A percentile compares a stretch with the other conserved stretches of the same genome.
Conservation (phyloP, 2,888 invertebrate species). For the Drosophila testacea region DNA sequence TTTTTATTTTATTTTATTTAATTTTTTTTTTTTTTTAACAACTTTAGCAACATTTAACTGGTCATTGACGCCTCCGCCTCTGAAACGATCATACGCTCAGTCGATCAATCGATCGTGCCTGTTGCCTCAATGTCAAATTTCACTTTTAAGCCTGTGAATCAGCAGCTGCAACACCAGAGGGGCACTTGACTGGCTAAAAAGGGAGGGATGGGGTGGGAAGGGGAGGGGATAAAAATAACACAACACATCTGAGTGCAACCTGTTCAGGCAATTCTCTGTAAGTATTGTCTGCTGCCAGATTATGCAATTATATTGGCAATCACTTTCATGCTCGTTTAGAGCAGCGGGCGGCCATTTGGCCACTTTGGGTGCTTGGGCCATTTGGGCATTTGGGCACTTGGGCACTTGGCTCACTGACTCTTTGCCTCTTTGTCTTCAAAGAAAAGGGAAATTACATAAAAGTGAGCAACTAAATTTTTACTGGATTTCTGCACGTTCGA, state of each 20-base stretch:
- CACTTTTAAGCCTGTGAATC: slow-evolving; percentile 65
- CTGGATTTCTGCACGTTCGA: slow-evolving; percentile 74
- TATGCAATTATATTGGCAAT: slow-evolving; percentile 80
- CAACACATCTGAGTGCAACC: slow-evolving; percentile 57
- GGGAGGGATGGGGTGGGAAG: neutral
- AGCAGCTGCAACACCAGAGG: slow-evolving; percentile 20
- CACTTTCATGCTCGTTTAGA: slow-evolving; percentile 79
- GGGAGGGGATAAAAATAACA: neutral
- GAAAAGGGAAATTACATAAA: slow-evolving; percentile 80
- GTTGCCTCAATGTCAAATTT: slow-evolving; percentile 74
- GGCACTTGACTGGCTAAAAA: neutral
- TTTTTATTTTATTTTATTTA: slow-evolving; percentile 26
- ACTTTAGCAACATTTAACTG: slow-evolving; percentile 57
- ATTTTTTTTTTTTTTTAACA: slow-evolving; percentile 35
- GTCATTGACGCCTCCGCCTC: slow-evolving; percentile 64
- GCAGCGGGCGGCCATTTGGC: slow-evolving; percentile 65
- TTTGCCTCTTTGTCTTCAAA: slow-evolving; percentile 59
- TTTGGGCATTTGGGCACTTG: slow-evolving; percentile 36
- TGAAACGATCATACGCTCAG: slow-evolving; percentile 17
- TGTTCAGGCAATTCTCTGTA: slow-evolving; percentile 67
- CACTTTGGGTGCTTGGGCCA: slow-evolving; percentile 23
- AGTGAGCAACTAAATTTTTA: slow-evolving; percentile 79
- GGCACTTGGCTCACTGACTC: slow-evolving; percentile 39
- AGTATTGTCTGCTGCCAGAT: slow-evolving; percentile 53
- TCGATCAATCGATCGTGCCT: slow-evolving; percentile 60